Conservation (phyloP, 2,113 vertebrate species). For the Serinus canaria region DNA sequence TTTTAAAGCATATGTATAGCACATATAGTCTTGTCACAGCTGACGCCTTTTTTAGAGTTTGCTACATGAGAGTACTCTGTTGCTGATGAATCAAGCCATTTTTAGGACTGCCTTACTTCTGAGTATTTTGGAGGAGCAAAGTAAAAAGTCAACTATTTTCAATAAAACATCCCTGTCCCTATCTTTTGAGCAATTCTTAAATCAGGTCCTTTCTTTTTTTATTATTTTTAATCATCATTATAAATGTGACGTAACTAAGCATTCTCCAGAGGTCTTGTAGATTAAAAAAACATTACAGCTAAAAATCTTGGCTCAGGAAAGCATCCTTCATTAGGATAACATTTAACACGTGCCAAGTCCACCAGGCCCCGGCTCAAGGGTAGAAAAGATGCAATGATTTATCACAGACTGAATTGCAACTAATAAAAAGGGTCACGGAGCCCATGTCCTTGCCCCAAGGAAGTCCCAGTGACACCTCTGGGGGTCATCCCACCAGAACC, state of each 20-base stretch:
- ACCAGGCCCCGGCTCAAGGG: neutral
- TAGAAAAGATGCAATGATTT: neutral
- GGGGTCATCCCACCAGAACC: neutral
- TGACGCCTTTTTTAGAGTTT: conserved; percentile 49
- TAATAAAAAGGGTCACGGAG: neutral
- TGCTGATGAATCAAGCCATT: conserved; percentile 35
- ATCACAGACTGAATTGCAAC: neutral
- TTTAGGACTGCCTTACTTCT: conserved; percentile 13
- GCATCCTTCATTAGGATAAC: neutral
- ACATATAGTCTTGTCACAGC: conserved; percentile 10
- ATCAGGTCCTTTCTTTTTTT: neutral
- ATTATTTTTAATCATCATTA: neutral
- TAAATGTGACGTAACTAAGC: neutral
- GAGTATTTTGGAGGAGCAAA: conserved; percentile 6
- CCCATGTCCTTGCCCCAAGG: neutral
- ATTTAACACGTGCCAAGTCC: neutral
- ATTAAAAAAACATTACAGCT: neutral
- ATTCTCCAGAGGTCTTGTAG: neutral
- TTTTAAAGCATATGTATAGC: conserved; percentile 16
- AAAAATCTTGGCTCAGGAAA: neutral
- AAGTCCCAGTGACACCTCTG: neutral
- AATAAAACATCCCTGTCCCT: neutral
- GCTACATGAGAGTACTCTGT: neutral
- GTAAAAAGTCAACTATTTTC: neutral
- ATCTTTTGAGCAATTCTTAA: neutral